Percentiles rank a stretch among this genome's conserved stretches.
These are phyloP conservation scores for Camptogramma bilineatum DNA, from an alignment of 2,888 invertebrate genomes.

Conservation along the genomic window DNA sequence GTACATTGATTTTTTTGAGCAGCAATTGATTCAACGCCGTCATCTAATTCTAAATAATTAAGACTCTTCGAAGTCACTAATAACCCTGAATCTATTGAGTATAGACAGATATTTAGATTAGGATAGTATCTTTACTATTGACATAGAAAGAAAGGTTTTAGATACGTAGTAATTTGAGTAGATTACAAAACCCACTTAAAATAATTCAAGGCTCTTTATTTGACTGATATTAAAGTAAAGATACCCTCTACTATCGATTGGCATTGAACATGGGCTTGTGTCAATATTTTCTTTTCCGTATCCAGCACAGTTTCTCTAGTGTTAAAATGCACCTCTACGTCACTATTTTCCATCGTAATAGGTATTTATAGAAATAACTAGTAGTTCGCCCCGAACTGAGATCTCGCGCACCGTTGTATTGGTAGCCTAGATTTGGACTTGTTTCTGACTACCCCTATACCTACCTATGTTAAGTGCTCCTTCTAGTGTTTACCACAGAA, in stretches of 20 bases:
- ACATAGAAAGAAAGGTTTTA: background rate
- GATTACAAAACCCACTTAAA: slow-evolving; percentile 18
- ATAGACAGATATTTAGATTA: no score
- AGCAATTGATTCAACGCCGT: no score
- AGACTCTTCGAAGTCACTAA: no score
- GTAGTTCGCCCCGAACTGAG: no score
- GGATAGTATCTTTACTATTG: background rate
- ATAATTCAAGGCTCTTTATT: slow-evolving; percentile 11
- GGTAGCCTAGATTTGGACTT: no score
- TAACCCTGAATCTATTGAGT: no score
- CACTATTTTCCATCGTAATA: background rate
- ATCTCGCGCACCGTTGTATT: no score
- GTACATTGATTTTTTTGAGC: background rate
- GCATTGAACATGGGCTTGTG: slow-evolving; percentile 6
- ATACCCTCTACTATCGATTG: slow-evolving; percentile 11
- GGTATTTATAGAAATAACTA: background rate
- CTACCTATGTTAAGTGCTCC: no score
- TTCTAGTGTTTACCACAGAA: no score
- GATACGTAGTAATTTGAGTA: slow-evolving; percentile 9
- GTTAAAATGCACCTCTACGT: background rate
- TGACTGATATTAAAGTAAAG: slow-evolving; percentile 10
- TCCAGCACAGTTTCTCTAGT: background rate
- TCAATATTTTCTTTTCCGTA: slow-evolving; percentile 2
- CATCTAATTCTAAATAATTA: no score
- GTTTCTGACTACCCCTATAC: no score